Base-by-base conservation (phyloP, 2,113 vertebrate species). In the Eupsittula cactorum region DNA sequence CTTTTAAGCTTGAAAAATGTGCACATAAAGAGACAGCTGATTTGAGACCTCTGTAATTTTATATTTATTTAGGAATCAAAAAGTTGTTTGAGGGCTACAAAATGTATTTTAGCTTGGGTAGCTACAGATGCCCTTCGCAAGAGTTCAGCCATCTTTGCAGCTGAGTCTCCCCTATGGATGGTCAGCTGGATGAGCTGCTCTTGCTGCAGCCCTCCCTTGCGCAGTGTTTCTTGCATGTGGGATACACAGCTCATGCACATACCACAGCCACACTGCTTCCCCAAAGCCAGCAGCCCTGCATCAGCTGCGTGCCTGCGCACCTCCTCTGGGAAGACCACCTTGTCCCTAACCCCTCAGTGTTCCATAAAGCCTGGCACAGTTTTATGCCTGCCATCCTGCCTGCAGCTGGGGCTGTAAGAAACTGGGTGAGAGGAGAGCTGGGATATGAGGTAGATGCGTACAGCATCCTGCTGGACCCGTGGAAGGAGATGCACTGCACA, bases 121-220 rank as follows among this genome's bases (percentile, higher is more conserved):
- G 37, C 42, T 44, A 24, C 31, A 77, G 49, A 25, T 8, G 28
- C 2, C 9, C 11, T 10, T n/a, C 29, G 28, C 31, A 78, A 28
- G 67, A 44, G 59, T 27, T 78, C 77, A 89, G 41, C 27, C 59
- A 74, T 55, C 39, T 55, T 69, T 69, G 29, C 64, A 79, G 64
- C 13, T 52, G 16, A 15, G 3, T 68, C 37, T 63, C 17, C 2
- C 0, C 1, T 1, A 33, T 1, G 3, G 50, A 49, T 10, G 24
- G 12, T 57, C 46, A 44, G 50, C 41, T 6, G 6, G 62, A 82
- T 2, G 3, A 82, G 60, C 46, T 57, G 33, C 50, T 71, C 24
- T 8, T 53, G 16, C 50, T 63, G 57, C 42, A 86, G 71, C 71
- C 46, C 17, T 68, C 10, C 42, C 37, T 71, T 35, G 24, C 28